phyloP scores from a whole-genome alignment of 2,113 vertebrate species.

The Myodes glareolus region DNA sequence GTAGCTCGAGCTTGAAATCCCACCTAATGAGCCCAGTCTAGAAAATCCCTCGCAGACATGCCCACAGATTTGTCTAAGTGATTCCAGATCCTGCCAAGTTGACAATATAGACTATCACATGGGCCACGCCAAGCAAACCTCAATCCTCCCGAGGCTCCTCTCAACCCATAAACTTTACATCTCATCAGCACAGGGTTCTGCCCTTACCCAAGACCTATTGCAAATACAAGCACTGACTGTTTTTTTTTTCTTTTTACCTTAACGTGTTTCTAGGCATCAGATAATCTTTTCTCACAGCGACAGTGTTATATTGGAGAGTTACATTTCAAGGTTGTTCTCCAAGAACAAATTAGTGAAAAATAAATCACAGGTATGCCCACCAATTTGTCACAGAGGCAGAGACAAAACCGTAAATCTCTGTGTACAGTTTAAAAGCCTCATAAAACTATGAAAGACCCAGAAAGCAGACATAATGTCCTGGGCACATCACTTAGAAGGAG shows the following conservation, averaged over 20 bases:
- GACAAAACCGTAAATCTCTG: slow-evolving; percentile 57
- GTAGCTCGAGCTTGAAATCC: background rate
- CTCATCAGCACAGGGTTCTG: background rate
- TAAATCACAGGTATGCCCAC: slow-evolving; percentile 60
- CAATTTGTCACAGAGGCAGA: slow-evolving; percentile 64
- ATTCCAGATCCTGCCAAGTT: background rate
- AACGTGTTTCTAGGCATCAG: background rate
- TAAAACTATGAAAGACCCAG: slow-evolving; percentile 66
- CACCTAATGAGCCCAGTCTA: background rate
- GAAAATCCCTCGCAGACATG: background rate
- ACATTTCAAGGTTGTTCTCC: slow-evolving; percentile 61
- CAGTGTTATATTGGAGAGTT: slow-evolving; percentile 30
- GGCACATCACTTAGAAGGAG: background rate
- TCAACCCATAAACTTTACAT: background rate
- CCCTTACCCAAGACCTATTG: background rate
- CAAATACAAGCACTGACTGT: background rate
- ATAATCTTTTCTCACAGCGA: background rate
- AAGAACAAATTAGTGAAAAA: slow-evolving; percentile 69
- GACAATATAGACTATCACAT: background rate
- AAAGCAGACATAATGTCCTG: slow-evolving; percentile 33
- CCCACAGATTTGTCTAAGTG: background rate
- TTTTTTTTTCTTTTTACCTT: background rate
- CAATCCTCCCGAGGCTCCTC: background rate
- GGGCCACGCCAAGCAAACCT: background rate
- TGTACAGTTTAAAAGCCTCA: slow-evolving; percentile 56